Evolutionary conservation across 2,113 vertebrate species (phyloP), one percentile per base, ranked within the genome.

Genomic region (Colossoma macropomum): DNA sequence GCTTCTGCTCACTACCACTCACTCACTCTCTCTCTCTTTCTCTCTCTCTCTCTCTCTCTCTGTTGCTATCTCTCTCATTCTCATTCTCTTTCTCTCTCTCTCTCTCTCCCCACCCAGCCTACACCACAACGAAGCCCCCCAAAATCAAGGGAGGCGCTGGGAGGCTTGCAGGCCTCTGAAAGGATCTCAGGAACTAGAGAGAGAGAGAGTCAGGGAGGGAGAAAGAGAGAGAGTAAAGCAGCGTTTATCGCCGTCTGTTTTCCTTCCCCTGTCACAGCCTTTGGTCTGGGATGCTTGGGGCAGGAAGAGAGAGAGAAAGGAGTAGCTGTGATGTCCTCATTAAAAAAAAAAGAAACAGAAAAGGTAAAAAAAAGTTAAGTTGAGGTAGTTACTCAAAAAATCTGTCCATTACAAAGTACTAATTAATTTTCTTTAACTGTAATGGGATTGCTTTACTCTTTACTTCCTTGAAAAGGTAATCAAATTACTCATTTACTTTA

Each of bases 251-350:
- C 81, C 52, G 19, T 30, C 79, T 86, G 85, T 85, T 87, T 88
- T 85, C 73, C 81, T 82, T 56, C n/a, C 82, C 81, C 80, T 81
- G 79, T 81, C 87, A 87, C 41, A 45, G 41, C 79, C 85, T 89
- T 90, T 89, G 89, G 89, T 91, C 86, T 88, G 80, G 86, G 79
- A 86, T 89, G 86, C 85, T 89, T 88, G 85, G 83, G 88, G 89
- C 84, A 83, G 88, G 66, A 82, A 88, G 41, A 45, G 34, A 38
- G 7, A 38, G 34, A 38, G 34, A 38, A 38, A 38, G 34, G 3
- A 7, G 7, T 38, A 7, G 7, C 34, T 38, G 3, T 38, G 34
- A 38, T 38, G 34, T 38, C 34, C 3, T 38, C 34, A 38, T 4
- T 38, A 38, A 38, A 38, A 38, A 38, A 38, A 38, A 7, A 38